These are phyloP conservation scores for Odontomyia ornata DNA, from an alignment of 2,888 invertebrate genomes.

Conservation along the genomic window DNA sequence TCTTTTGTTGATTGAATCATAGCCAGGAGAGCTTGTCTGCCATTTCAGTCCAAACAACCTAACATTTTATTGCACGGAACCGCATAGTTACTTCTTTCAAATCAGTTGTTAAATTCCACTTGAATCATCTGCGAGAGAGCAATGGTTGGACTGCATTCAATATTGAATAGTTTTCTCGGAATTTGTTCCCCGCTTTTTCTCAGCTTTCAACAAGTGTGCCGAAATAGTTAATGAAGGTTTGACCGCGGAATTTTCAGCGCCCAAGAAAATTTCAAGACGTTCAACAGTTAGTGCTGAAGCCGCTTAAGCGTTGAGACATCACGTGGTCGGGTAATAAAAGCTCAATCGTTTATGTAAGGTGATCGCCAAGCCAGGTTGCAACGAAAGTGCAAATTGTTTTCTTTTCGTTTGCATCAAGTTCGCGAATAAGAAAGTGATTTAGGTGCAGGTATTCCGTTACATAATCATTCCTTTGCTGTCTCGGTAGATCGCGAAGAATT, in stretches of 20 bases:
- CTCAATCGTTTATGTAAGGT: background rate
- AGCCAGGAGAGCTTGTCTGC: background rate
- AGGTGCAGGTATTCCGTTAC: background rate
- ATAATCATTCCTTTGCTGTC: background rate
- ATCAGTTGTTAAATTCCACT: too few species aligned
- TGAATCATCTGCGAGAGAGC: background rate
- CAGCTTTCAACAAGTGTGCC: background rate
- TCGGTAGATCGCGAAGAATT: background rate
- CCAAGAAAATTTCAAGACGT: slow-evolving; percentile 3
- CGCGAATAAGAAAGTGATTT: background rate
- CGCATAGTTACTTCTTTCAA: too few species aligned
- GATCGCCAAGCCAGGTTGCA: background rate
- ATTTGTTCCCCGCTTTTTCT: background rate
- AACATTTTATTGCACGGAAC: background rate
- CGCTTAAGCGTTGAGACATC: background rate
- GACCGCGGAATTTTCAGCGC: background rate
- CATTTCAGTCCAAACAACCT: background rate
- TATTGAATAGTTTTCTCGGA: background rate
- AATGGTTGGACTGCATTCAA: background rate
- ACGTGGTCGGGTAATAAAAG: background rate
- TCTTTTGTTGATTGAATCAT: slow-evolving; percentile 18
- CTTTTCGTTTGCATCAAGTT: background rate
- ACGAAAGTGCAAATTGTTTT: slow-evolving; percentile 23
- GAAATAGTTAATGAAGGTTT: background rate
- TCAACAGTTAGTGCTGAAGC: slow-evolving; percentile 6